Evolutionary conservation across 1,140 invertebrate species (phyloP).

Genomic region (Sminthurinus signatus): DNA sequence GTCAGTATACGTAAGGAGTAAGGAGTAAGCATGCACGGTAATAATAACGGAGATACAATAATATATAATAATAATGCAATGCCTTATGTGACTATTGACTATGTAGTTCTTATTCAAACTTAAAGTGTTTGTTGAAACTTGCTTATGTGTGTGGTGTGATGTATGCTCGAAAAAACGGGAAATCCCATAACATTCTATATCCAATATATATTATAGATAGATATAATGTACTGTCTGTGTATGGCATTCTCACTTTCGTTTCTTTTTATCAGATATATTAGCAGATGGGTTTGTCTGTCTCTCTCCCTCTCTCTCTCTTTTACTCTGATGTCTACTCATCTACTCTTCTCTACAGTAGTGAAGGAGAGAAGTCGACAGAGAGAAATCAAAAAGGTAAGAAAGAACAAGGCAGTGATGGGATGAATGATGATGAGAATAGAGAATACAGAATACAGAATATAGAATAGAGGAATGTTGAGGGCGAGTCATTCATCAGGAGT

Average conservation of each 20-base stretch:
- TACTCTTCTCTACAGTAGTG: too few relatives aligned
- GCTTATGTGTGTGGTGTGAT: neutral
- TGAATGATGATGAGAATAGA: neutral
- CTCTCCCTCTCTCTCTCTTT: too few relatives aligned
- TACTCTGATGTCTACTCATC: too few relatives aligned
- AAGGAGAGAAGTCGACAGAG: too few relatives aligned
- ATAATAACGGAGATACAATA: neutral
- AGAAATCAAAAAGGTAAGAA: conserved; percentile 6
- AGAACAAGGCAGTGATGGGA: neutral
- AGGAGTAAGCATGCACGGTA: neutral
- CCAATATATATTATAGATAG: too few relatives aligned
- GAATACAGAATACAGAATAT: neutral
- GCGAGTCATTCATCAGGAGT: too few relatives aligned
- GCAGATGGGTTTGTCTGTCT: neutral
- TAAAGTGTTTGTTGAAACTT: neutral
- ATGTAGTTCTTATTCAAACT: neutral
- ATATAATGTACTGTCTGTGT: neutral
- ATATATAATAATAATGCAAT: neutral
- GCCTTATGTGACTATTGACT: neutral
- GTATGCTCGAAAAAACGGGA: conserved; percentile 12
- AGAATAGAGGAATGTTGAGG: neutral
- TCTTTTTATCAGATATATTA: conserved; percentile 9
- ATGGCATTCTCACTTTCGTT: conserved; percentile 14
- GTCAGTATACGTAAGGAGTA: too few relatives aligned
- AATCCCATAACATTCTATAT: too few relatives aligned